Percentiles rank a stretch among this genome's conserved stretches.
Conservation (phyloP, 2,113 vertebrate genomes). For the Actenoides lindsayi region DNA sequence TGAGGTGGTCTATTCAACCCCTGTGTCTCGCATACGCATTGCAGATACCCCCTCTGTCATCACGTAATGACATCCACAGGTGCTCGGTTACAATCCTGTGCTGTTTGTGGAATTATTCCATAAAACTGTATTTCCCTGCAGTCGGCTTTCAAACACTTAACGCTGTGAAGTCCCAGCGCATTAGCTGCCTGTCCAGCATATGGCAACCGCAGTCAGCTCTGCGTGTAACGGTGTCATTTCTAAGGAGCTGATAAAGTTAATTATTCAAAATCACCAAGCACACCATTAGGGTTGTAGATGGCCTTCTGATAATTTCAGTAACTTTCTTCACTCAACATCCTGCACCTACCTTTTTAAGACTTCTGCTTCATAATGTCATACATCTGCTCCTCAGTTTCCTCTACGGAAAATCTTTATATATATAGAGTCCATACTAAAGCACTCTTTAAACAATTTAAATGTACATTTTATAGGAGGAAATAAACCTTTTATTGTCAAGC, state of each 20-base stretch:
- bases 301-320: neutral
- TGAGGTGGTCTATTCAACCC: neutral
- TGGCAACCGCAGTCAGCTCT: constrained; percentile 18
- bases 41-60: neutral
- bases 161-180: neutral
- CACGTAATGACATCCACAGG: neutral
- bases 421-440: neutral
- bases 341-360: neutral
- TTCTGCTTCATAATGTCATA: neutral
- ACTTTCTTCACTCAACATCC: neutral
- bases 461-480: neutral
- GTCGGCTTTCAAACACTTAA: neutral
- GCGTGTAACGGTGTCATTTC: neutral
- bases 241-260: constrained; percentile 6
- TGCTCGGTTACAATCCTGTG: neutral
- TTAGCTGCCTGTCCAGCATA: neutral
- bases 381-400: neutral
- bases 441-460: neutral
- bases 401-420: neutral
- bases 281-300: neutral
- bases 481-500: neutral
- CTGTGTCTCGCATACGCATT: neutral
- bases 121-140: neutral
- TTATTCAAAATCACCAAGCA: constrained; percentile 28
- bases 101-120: neutral